Evolutionary conservation across 1,140 invertebrate genomes (phyloP), one percentile per base, ranked within the genome.

Genomic region (Carcinoscorpius rotundicauda): DNA sequence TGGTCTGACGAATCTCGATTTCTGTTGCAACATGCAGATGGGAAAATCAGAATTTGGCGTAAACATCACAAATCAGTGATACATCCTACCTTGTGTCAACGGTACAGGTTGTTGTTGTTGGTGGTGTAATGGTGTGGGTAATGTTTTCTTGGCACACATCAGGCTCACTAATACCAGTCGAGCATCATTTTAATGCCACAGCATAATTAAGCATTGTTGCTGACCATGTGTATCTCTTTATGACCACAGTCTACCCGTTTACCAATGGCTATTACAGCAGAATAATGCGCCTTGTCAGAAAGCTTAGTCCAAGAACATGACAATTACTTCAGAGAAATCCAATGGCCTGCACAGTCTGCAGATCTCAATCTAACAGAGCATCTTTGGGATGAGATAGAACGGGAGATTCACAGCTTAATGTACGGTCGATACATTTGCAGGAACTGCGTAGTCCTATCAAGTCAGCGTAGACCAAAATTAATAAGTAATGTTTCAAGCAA

Each of bases 1-100:
- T 67, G 63, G 52, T 53, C 51, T 53, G 58, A 62, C 52, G 66
- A 65, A 62, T 65, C 59, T 52, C 52, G 61, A 51, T 67, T 67
- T 55, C 59, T 64, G 29, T 50, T 67, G 53, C 63, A 61, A 55
- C 66, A 67, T 67, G 66, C 62, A 56, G 66, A 67, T 64, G 63
- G 53, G 59, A 64, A 51, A 48, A 55, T 65, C 61, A 60, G 4
- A 55, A 61, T 67, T 57, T 62, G 59, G 49, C 60, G 50, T 49
- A 67, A 65, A 61, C 55, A 64, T 51, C 58, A 65, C 10, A 49
- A 61, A 56, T 58, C 3, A 51, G 51, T 8, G 50, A 64, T 50
- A 49, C 29, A 5, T 65, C 59, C 51, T 61, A 58, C 49, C 64
- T 48, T 52, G 61, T 61, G 52, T 61, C 55, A 65, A 65, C 29